Conservation (phyloP, 64 coral and sea anemone genomes). For the Platygyra sinensis region DNA sequence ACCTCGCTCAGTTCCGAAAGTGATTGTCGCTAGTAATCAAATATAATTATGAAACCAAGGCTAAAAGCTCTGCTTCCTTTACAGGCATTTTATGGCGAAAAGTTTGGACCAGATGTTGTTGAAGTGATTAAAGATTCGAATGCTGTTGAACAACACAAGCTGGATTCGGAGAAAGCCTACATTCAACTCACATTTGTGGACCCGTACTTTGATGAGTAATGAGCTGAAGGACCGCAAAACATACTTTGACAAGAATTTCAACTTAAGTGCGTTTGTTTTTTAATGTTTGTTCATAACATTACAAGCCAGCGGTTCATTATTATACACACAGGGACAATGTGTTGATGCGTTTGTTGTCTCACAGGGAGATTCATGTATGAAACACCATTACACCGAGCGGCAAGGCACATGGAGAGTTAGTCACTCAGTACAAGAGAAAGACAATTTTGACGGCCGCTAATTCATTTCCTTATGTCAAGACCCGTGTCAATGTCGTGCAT, state of each 20-base stretch:
- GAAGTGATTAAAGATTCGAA: constrained; percentile 98
- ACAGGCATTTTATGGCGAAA: constrained; percentile 89
- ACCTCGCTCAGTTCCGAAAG: too few species aligned
- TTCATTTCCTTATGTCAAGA: constrained; percentile 98
- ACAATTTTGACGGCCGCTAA: constrained; percentile 93
- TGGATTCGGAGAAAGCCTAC: constrained; percentile 88
- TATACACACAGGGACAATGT: not conserved
- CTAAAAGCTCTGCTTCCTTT: not conserved
- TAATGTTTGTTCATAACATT: not conserved
- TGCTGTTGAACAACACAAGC: constrained; percentile 77
- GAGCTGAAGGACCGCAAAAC: constrained; percentile 97
- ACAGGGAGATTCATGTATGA: constrained; percentile 91
- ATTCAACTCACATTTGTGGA: constrained; percentile 97
- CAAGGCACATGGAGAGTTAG: constrained; percentile 85
- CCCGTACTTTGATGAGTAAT: constrained; percentile 97
- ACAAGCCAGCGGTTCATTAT: not conserved
- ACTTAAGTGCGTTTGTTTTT: constrained; percentile 67
- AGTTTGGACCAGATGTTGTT: constrained; percentile 84
- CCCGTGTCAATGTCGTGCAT: constrained; percentile 90
- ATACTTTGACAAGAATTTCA: constrained; percentile 99
- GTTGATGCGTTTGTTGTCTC: not conserved
- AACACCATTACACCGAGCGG: constrained; percentile 93
- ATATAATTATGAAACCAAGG: too few species aligned
- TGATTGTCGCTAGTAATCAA: too few species aligned
- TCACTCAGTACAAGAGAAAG: constrained; percentile 95